Base-by-base conservation (phyloP, 2,888 invertebrate species). In the Nemotelus pantherinus region DNA sequence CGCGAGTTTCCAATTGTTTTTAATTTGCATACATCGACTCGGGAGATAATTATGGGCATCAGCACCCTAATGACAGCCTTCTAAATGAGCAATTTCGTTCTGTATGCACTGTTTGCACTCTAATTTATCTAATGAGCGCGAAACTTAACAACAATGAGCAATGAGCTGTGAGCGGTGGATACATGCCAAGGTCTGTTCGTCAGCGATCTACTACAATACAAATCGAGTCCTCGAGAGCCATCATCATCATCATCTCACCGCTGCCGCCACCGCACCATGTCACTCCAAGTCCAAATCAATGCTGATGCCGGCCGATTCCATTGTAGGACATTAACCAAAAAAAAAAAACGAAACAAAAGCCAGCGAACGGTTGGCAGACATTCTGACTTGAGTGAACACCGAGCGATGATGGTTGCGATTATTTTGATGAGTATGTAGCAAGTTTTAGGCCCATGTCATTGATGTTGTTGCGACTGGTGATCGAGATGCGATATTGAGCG, bases 101-200 rank as follows among this genome's bases (percentile, higher is more conserved):
- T 44, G 55, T 44, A 43, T 65, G 41, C 65, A 50, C 53, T 65
- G 65, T 65, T 65, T 64, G 76, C 76, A 76, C 76, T 76, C 76
- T 76, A 76, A 76, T 76, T 76, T 76, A 65, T 76, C 76, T 76
- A 76, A 76, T 76, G 65, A 76, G 65, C 53, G 53, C 6, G 55
- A 64, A 55, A 41, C 45, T 65, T 76, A 76, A 65, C 76, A 65
- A 76, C 76, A 74, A 74, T 74, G 74, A 74, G 74, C 74, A 74
- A 74, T 74, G 70, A 10, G 72, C 72, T 47, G 45, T 72, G 50
- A 55, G 55, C 43, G 10, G 3, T 25, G 45, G 44, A 71, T 71
- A n/a, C 76, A 64, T 65, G 76, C 76, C 76, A 76, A 76, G 76
- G 76, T 65, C 45, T 50, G 76, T 50, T 65, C 63, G 60, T 48